Evolutionary conservation across 2,888 invertebrate species (phyloP), one percentile per base, ranked within the genome.

Genomic region (Mongoloraphidia duomilia): DNA sequence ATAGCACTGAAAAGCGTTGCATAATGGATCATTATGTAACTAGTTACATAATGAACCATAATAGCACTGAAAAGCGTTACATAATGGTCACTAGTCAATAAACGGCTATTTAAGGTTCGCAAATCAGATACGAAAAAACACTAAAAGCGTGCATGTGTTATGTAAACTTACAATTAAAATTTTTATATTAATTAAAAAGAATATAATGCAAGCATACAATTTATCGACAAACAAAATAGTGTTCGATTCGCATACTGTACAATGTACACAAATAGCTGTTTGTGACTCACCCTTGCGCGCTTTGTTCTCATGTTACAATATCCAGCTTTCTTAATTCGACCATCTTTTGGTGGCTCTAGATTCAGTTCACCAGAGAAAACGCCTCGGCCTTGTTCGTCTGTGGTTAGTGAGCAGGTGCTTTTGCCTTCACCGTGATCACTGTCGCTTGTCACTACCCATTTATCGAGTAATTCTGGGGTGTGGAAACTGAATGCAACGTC

Each of bases 351-450:
- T 10, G 84, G 70, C 50, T 77, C 74, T 1, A 80, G 75, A 60
- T 76, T 78, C 9, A 90, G 65, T 51, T 72, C 67, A 0, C 91
- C 91, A 52, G 79, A 75, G 63, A 90, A 90, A 17, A 82, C 61
- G 0, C 76, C 88, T 50, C 80, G 77, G 0, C 84, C 86, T 2
- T 77, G 69, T 36, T 73, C 68, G 56, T 84, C 85, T 55, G 84
- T 66, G 13, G 76, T 71, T 12, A 94, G 69, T 8, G 68, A 66
- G 50, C 82, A 82, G 35, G 58, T 66, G 63, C 91, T 92, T 60
- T 71, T 79, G 0, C 94, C 94, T 62, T 88, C 80, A 50, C 78
- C 76, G 60, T 88, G 82, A 65, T 93, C 91, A 51, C 76, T 80
- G 63, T 95, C 95, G 47, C 76, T 68, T 0, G 87, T 84, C 0